Evolutionary conservation across 2,797 vertebrate species (phyloP).

Genomic region (Platyrinchus mystaceus): DNA sequence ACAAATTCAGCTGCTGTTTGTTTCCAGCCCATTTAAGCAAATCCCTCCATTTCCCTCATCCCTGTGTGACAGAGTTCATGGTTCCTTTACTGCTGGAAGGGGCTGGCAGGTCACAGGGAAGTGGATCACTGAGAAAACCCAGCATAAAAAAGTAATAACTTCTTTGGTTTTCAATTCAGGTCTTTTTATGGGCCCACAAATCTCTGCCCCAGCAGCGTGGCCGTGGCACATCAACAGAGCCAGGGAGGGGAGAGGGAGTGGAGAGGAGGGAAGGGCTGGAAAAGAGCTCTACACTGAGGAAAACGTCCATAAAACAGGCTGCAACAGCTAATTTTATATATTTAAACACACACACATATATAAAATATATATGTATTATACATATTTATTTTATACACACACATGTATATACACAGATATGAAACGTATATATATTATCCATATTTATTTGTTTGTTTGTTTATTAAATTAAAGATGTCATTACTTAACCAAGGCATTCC

Average conservation of each 20-base stretch:
- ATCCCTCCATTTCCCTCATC: neutral
- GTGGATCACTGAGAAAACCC: neutral
- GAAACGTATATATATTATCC: too few species aligned
- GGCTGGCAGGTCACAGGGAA: neutral
- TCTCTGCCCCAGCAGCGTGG: neutral
- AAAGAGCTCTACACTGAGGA: neutral
- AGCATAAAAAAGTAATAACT: neutral
- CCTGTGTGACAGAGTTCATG: neutral
- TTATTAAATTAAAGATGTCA: neutral
- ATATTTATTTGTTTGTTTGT: neutral
- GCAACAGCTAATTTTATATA: too few species aligned
- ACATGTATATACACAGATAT: too few species aligned
- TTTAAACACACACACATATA: too few species aligned
- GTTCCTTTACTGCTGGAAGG: neutral
- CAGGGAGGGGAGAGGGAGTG: neutral
- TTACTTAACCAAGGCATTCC: rapidly evolving
- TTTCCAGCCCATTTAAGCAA: neutral
- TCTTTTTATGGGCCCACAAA: neutral
- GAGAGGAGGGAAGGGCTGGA: neutral
- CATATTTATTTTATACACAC: too few species aligned
- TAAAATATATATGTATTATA: neutral
- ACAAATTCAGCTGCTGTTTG: neutral
- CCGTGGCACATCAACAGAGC: neutral
- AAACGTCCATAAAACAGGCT: neutral
- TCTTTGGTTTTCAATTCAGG: neutral